phyloP scores from a whole-genome alignment of 2,113 vertebrate species.

The Saccopteryx leptura region DNA sequence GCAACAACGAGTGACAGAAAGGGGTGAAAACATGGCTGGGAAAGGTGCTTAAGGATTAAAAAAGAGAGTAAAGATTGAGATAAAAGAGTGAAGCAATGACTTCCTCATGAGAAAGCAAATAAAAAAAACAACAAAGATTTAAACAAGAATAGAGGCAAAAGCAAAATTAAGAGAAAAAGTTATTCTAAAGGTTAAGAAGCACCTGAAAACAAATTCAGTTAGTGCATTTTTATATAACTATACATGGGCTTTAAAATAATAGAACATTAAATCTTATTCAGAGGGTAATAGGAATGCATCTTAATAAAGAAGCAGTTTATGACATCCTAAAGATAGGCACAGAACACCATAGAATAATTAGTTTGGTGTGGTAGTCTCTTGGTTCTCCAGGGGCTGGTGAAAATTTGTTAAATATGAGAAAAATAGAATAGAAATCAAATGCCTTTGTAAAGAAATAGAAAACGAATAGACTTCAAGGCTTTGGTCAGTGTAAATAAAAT shows the following conservation, averaged over 20 bases:
- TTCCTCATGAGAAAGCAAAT: not conserved
- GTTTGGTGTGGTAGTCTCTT: not conserved
- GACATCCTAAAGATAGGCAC: not conserved
- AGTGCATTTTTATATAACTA: not conserved
- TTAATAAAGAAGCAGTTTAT: not conserved
- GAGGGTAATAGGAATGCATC: not conserved
- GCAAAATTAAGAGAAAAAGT: slow-evolving; percentile 36
- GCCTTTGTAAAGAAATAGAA: slow-evolving; percentile 22
- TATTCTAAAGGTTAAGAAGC: not conserved
- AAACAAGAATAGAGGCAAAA: slow-evolving; percentile 32
- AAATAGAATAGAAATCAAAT: not conserved
- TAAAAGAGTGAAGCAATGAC: not conserved
- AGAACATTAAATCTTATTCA: not conserved
- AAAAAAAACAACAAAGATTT: slow-evolving; percentile 4
- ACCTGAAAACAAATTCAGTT: slow-evolving; percentile 13
- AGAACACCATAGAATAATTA: not conserved
- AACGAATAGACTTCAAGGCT: not conserved
- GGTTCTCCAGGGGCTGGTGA: not conserved
- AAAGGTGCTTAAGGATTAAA: slow-evolving; percentile 34
- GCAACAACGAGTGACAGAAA: slow-evolving; percentile 47
- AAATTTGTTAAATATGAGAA: not conserved
- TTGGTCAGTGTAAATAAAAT: not conserved
- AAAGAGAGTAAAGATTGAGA: not conserved
- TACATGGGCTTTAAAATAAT: not conserved
- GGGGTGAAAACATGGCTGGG: not conserved